phyloP scores from a whole-genome alignment of 2,888 invertebrate genomes.

The Rhagophthalmus giganteus region DNA sequence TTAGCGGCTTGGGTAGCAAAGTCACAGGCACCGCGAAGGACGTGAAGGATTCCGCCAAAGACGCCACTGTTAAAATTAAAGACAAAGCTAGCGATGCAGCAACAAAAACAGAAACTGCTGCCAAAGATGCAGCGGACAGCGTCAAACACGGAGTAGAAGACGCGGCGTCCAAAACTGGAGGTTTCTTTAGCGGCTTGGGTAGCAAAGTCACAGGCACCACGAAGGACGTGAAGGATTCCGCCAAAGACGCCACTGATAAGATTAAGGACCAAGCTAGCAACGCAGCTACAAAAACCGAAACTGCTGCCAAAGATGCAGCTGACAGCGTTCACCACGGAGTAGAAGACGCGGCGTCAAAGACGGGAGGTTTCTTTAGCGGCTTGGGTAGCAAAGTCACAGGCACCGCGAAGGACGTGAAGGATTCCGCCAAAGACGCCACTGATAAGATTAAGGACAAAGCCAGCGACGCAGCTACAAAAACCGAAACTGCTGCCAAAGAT shows the following conservation, averaged over 20 bases:
- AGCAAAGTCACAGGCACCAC: constrained; percentile 40
- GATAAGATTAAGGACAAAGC: background rate
- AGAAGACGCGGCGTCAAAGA: constrained; percentile 26
- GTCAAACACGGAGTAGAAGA: constrained; percentile 3
- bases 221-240: constrained; percentile 36
- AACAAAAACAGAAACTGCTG: constrained; percentile 6
- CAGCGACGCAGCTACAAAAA: background rate
- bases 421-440: background rate
- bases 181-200: constrained; percentile 36
- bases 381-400: constrained; percentile 27
- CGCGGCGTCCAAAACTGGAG: constrained; percentile 34
- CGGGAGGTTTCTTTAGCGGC: constrained; percentile 20
- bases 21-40: background rate
- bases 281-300: constrained; percentile 38
- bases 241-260: constrained; percentile 26
- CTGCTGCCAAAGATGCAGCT: constrained; percentile 2
- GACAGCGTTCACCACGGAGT: background rate
- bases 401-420: constrained; percentile 13
- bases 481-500: background rate
- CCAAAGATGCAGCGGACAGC: background rate
- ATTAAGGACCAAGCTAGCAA: constrained; percentile 41
- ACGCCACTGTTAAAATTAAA: background rate
- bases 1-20: constrained; percentile 3
- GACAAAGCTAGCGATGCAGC: background rate
- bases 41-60: background rate